Evolutionary conservation across 2,888 invertebrate species (phyloP).

Genomic region (Terebella lapidaria): DNA sequence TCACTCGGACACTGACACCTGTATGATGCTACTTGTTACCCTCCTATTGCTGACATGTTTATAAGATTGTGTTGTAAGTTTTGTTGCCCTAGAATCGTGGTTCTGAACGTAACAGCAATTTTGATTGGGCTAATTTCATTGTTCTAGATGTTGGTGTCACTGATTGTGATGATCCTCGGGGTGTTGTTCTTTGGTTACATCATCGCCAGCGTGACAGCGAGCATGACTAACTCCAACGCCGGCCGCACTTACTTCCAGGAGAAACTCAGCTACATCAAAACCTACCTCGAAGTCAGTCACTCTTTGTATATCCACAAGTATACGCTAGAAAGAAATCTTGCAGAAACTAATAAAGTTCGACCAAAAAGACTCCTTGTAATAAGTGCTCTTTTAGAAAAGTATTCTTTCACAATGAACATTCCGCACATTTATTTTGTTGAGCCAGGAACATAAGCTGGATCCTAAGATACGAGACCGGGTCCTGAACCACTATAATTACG

Average conservation of each 20-base stretch:
- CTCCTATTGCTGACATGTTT: too few relatives aligned
- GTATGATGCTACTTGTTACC: too few relatives aligned
- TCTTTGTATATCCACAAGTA: too few relatives aligned
- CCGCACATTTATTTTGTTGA: too few relatives aligned
- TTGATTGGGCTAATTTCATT: too few relatives aligned
- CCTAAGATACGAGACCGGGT: conserved; percentile 16
- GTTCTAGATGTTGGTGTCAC: conserved; percentile 14
- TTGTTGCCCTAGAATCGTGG: not conserved
- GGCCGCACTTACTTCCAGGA: conserved; percentile 20
- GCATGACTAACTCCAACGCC: conserved; percentile 26
- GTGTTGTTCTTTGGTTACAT: conserved; percentile 28
- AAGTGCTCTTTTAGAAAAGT: too few relatives aligned
- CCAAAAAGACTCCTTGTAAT: too few relatives aligned
- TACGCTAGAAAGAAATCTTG: too few relatives aligned
- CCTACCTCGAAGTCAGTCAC: conserved; percentile 16
- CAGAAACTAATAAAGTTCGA: too few relatives aligned
- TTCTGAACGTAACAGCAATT: not conserved
- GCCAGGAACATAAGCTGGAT: conserved; percentile 15
- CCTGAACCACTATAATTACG: conserved; percentile 21
- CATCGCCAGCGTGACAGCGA: conserved; percentile 26
- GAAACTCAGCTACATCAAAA: conserved; percentile 16
- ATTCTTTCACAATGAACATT: not conserved
- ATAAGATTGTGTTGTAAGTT: not conserved
- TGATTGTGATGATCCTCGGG: conserved; percentile 22
- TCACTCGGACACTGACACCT: too few relatives aligned